Percentiles rank a stretch among this genome's conserved stretches.
These are phyloP conservation scores for Drosophila tsacasi DNA, from an alignment of 1,140 invertebrate genomes.

Conservation along the genomic window DNA sequence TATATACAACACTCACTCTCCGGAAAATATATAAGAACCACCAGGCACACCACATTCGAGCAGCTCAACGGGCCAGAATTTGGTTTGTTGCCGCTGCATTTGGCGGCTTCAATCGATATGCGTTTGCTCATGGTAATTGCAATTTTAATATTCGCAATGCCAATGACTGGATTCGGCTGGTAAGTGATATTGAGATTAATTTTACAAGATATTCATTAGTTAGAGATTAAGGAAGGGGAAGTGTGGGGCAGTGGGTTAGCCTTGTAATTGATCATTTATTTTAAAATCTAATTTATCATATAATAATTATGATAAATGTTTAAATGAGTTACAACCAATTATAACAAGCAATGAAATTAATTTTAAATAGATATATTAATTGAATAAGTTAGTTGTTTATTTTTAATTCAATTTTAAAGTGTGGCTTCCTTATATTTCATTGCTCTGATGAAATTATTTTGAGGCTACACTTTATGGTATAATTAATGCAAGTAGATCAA, in stretches of 20 bases:
- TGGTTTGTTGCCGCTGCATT: slow-evolving; percentile 75
- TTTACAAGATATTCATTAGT: background rate
- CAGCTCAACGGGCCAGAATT: slow-evolving; percentile 67
- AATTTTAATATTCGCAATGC: slow-evolving; percentile 85
- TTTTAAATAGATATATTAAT: background rate
- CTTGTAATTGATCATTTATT: background rate
- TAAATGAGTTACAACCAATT: background rate
- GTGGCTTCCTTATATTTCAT: background rate
- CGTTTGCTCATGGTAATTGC: slow-evolving; percentile 84
- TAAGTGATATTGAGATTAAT: slow-evolving; percentile 41
- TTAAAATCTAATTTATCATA: background rate
- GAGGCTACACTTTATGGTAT: accelerated
- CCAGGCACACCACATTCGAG: slow-evolving; percentile 19
- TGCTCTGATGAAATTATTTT: background rate
- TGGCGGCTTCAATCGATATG: slow-evolving; percentile 80
- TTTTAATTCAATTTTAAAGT: background rate
- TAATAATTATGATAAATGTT: too few relatives aligned
- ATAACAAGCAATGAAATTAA: background rate
- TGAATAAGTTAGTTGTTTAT: background rate
- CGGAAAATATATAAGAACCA: slow-evolving; percentile 7
- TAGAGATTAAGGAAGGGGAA: background rate
- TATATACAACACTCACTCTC: slow-evolving; percentile 19
- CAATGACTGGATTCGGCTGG: slow-evolving; percentile 84
- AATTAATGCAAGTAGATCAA: background rate
- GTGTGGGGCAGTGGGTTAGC: background rate